Percentiles rank a stretch among this genome's conserved stretches.
Conservation (phyloP, 2,797 vertebrate genomes). For the Channallabes apus region DNA sequence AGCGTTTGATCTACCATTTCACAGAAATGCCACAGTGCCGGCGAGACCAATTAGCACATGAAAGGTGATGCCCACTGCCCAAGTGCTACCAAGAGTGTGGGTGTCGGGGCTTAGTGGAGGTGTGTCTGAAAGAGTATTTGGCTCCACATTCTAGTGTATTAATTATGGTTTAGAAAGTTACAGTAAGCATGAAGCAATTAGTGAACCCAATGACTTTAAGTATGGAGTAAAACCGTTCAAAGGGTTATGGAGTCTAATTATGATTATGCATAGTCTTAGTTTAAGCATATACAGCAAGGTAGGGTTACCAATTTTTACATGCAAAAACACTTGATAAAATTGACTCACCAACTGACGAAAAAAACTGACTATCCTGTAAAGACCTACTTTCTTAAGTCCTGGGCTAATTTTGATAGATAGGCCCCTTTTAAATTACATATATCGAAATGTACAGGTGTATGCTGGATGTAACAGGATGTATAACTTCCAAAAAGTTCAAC, state of each 20-base stretch:
- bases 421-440: too few species aligned
- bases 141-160: background rate
- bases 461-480: too few species aligned
- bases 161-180: background rate
- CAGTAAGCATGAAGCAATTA: background rate
- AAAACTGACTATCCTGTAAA: too few species aligned
- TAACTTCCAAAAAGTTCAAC: too few species aligned
- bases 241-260: background rate
- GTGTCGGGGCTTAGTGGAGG: conserved; percentile 5
- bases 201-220: background rate
- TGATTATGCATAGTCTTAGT: background rate
- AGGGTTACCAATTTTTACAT: too few species aligned
- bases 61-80: conserved; percentile 44
- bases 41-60: conserved; percentile 59
- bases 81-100: conserved; percentile 13
- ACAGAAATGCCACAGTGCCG: conserved; percentile 40
- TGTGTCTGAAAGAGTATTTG: conserved; percentile 16
- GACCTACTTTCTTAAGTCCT: too few species aligned
- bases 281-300: too few species aligned
- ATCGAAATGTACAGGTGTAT: too few species aligned
- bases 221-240: background rate
- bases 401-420: too few species aligned
- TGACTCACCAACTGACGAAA: too few species aligned
- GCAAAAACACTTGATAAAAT: too few species aligned
- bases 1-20: conserved; percentile 47